Evolutionary conservation across 2,888 invertebrate species (phyloP).

Genomic region (Rhagophthalmus giganteus): DNA sequence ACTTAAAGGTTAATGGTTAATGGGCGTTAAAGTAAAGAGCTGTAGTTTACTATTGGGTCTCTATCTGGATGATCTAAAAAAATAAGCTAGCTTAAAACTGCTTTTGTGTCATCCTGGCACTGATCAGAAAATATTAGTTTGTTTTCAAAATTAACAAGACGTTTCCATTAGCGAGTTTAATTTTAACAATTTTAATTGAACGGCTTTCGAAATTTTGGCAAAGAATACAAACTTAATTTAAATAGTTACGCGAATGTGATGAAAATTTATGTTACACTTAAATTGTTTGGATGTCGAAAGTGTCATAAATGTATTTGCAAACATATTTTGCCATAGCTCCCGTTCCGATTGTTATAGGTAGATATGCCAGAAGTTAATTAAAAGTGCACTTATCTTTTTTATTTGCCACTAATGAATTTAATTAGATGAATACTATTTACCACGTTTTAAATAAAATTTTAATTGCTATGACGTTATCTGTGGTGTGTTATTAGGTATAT

Average conservation of each 20-base stretch:
- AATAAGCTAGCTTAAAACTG: not conserved
- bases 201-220: conserved; percentile 40
- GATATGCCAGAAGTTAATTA: too few relatives aligned
- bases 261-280: conserved; percentile 35
- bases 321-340: conserved; percentile 16
- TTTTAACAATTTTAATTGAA: conserved; percentile 39
- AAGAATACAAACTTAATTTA: conserved; percentile 38
- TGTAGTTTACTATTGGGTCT: too few relatives aligned
- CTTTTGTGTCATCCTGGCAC: conserved; percentile 1
- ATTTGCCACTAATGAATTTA: too few relatives aligned
- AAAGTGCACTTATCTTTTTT: not conserved
- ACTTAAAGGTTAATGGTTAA: too few relatives aligned
- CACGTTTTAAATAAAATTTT: too few relatives aligned
- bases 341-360: conserved; percentile 13
- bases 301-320: conserved; percentile 18
- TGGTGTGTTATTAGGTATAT: too few relatives aligned
- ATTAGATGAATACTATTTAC: too few relatives aligned
- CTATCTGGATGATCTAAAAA: too few relatives aligned
- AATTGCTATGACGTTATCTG: too few relatives aligned
- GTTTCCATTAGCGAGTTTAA: conserved; percentile 24
- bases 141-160: conserved; percentile 11
- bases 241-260: conserved; percentile 31
- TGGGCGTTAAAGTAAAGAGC: too few relatives aligned
- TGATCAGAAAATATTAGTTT: not conserved
- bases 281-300: conserved; percentile 17